Evolutionary conservation across 2,888 invertebrate genomes (phyloP).

Genomic region (Chironomus tentans): DNA sequence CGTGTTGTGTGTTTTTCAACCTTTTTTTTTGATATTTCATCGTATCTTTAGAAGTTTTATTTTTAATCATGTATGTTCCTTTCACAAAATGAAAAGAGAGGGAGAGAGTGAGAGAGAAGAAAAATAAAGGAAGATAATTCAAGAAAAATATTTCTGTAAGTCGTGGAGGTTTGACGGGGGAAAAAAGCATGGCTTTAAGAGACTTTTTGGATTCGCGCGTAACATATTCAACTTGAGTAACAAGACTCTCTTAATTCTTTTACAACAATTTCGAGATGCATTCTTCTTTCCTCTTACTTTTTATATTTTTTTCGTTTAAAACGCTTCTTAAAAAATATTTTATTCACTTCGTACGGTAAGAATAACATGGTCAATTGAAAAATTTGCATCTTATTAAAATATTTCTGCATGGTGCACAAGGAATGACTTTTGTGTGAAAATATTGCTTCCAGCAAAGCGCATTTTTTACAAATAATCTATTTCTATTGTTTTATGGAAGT

Average conservation of each 20-base stretch:
- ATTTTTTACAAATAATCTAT: no score
- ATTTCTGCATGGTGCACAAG: background rate
- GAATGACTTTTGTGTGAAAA: no score
- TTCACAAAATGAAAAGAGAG: background rate
- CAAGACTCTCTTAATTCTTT: background rate
- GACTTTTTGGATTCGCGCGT: constrained; percentile 17
- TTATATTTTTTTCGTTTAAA: background rate
- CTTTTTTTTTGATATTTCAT: constrained; percentile 20
- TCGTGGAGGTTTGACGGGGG: constrained; percentile 12
- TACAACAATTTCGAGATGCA: background rate
- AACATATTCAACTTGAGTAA: background rate
- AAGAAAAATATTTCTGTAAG: background rate
- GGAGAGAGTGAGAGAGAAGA: background rate
- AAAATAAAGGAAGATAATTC: background rate
- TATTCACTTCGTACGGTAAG: background rate
- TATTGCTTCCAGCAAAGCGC: no score
- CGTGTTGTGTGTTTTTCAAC: constrained; percentile 6
- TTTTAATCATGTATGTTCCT: constrained; percentile 21
- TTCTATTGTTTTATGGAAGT: no score
- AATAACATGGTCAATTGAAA: constrained; percentile 25
- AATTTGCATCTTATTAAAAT: constrained; percentile 27
- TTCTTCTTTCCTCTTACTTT: background rate
- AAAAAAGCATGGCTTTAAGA: constrained; percentile 5
- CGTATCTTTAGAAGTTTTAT: background rate
- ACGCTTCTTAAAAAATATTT: background rate